Evolutionary conservation across 1,140 invertebrate species (phyloP).

Genomic region (Plectrocnemia conspersa): DNA sequence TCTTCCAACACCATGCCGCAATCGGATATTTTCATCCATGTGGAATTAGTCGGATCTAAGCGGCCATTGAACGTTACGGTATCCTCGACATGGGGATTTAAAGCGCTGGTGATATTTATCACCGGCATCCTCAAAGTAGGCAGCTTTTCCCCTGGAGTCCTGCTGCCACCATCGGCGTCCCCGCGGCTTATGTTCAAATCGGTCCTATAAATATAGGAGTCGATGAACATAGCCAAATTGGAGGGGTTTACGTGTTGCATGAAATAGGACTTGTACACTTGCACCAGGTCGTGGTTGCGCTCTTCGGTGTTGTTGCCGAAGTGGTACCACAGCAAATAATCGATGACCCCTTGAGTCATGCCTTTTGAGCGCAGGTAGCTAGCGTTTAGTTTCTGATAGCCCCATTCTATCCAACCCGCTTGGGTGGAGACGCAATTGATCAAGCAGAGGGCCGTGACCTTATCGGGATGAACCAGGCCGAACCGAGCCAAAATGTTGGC

Average conservation of each 20-base stretch:
- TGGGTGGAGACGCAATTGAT: conserved; percentile 90
- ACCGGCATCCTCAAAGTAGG: conserved; percentile 66
- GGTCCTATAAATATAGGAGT: conserved; percentile 85
- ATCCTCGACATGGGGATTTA: conserved; percentile 94
- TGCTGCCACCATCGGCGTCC: conserved; percentile 35
- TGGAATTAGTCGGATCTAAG: conserved; percentile 89
- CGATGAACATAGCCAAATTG: conserved; percentile 91
- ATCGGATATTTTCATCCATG: conserved; percentile 89
- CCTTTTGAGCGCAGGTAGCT: conserved; percentile 78
- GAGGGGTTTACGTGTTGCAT: conserved; percentile 86
- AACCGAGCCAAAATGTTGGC: conserved; percentile 93
- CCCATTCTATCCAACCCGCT: conserved; percentile 98
- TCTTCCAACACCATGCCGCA: conserved; percentile 84
- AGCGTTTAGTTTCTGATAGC: conserved; percentile 93
- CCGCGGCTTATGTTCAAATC: conserved; percentile 79
- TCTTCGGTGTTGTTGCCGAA: conserved; percentile 84
- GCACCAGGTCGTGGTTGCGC: conserved; percentile 82
- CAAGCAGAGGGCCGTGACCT: conserved; percentile 73
- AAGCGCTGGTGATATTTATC: conserved; percentile 88
- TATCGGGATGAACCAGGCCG: conserved; percentile 74
- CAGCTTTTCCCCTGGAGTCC: conserved; percentile 4
- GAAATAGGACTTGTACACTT: conserved; percentile 90
- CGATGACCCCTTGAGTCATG: conserved; percentile 94
- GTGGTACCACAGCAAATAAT: conserved; percentile 99
- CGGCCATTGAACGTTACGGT: conserved; percentile 94